A percentile compares a stretch with the other conserved stretches of the same genome.
These are phyloP conservation scores for Anthopleura xanthogrammica DNA, from an alignment of 92 coral and sea anemone species.

Conservation along the genomic window DNA sequence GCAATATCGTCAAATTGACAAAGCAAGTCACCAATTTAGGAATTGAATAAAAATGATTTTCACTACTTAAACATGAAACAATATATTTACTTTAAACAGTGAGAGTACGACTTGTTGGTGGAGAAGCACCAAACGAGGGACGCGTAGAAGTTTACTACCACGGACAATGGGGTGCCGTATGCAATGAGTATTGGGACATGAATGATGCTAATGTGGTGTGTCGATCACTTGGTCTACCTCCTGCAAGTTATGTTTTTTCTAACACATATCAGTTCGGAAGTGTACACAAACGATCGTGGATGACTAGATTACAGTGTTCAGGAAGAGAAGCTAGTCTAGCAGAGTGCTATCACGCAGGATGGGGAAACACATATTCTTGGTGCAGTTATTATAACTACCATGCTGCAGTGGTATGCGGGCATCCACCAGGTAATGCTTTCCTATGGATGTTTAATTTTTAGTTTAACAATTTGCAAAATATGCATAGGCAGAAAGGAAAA, in stretches of 20 bases:
- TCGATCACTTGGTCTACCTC: constrained; percentile 11
- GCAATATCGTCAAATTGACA: no score
- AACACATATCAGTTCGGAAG: not conserved
- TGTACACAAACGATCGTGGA: not conserved
- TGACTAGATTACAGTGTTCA: not conserved
- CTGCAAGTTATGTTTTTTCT: constrained; percentile 4
- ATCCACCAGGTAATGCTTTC: not conserved
- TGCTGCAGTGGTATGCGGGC: not conserved
- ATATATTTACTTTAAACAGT: not conserved
- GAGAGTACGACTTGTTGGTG: constrained; percentile 3
- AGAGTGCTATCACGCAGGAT: not conserved
- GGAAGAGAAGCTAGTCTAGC: constrained; percentile 2
- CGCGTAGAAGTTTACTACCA: constrained; percentile 11
- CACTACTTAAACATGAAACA: not conserved
- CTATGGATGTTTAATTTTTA: not conserved
- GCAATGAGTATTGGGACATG: constrained; percentile 8
- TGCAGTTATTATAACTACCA: not conserved
- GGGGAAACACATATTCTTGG: constrained; percentile 3
- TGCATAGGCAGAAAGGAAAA: no score
- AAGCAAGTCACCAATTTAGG: no score
- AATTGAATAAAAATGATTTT: no score
- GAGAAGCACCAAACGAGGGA: constrained; percentile 10
- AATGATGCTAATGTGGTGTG: constrained; percentile 22
- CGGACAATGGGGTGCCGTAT: constrained; percentile 10
- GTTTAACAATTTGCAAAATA: not conserved